phyloP scores from a whole-genome alignment of 2,797 vertebrate species.

The Malacoctenus gilli region DNA sequence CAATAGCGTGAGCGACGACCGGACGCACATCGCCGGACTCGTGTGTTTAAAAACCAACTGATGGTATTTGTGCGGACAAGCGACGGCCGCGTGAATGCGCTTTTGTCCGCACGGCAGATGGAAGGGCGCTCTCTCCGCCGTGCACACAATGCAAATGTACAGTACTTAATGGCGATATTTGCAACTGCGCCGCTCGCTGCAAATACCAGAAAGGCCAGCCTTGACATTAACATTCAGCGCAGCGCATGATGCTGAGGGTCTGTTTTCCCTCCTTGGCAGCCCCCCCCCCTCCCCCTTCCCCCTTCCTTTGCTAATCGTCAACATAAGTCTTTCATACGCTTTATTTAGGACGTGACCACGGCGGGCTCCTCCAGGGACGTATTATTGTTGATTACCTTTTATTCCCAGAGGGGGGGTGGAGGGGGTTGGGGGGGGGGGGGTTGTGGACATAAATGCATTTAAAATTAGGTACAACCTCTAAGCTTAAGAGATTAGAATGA shows the following conservation, averaged over 20 bases:
- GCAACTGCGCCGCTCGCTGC: conserved; percentile 30
- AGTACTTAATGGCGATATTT: conserved; percentile 60
- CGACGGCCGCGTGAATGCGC: not conserved
- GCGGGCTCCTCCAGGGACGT: conserved; percentile 31
- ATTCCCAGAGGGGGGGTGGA: conserved; percentile 28
- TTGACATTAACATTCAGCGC: conserved; percentile 71
- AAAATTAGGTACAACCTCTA: conserved; percentile 27
- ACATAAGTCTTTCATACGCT: conserved; percentile 65
- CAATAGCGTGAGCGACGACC: conserved; percentile 18
- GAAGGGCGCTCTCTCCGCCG: conserved; percentile 24
- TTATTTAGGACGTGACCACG: conserved; percentile 53
- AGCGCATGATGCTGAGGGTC: conserved; percentile 41
- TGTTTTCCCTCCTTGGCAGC: conserved; percentile 62
- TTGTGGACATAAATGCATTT: conserved; percentile 34
- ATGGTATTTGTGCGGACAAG: conserved; percentile 1
- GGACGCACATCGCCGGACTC: not conserved
- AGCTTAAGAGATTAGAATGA: conserved; percentile 27
- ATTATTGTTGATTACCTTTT: conserved; percentile 48
- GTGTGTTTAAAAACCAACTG: not conserved
- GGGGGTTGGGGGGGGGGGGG: no score
- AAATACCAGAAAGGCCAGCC: conserved; percentile 59
- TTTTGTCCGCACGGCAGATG: conserved; percentile 24
- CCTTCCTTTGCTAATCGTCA: conserved; percentile 64
- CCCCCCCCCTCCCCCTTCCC: no score
- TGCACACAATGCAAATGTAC: conserved; percentile 23